Percentiles rank a stretch among this genome's conserved stretches.
Evolutionary conservation across 2,888 invertebrate species (phyloP).

Genomic region (Cheilosia scutellata): DNA sequence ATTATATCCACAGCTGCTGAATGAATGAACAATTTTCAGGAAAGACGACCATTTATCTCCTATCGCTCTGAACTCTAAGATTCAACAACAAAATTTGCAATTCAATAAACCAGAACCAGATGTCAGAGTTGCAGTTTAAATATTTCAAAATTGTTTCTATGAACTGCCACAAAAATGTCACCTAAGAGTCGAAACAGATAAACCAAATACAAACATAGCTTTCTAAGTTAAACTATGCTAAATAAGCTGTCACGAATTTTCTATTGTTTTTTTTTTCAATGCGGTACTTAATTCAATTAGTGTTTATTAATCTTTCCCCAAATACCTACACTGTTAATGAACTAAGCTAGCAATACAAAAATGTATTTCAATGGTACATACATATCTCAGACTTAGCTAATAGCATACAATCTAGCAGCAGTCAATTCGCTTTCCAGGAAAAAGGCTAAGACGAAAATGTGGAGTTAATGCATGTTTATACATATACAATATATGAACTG

Average conservation of each 20-base stretch:
- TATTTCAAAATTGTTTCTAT: not conserved
- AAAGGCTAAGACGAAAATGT: slow-evolving; percentile 11
- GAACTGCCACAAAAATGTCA: not conserved
- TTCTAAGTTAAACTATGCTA: too few species aligned
- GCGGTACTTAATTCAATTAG: not conserved
- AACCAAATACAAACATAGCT: too few species aligned
- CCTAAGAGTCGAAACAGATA: too few species aligned
- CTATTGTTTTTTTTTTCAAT: too few species aligned
- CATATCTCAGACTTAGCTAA: not conserved
- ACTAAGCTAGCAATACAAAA: not conserved
- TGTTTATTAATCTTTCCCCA: not conserved
- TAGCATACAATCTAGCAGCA: not conserved
- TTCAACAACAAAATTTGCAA: slow-evolving; percentile 11
- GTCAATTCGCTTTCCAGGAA: slow-evolving; percentile 18
- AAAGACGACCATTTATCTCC: slow-evolving; percentile 1
- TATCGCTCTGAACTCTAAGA: not conserved
- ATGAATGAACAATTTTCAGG: slow-evolving; percentile 8
- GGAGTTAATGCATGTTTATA: too few species aligned
- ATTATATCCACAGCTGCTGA: not conserved
- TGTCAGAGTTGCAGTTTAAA: too few species aligned
- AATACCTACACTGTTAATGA: not conserved
- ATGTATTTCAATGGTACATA: not conserved
- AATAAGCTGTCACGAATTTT: too few species aligned
- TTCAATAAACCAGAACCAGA: slow-evolving; percentile 1
- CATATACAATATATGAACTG: too few species aligned